Percentiles rank a stretch among this genome's conserved stretches.
Conservation (phyloP, 2,797 vertebrate species). For the Florisuga fusca region DNA sequence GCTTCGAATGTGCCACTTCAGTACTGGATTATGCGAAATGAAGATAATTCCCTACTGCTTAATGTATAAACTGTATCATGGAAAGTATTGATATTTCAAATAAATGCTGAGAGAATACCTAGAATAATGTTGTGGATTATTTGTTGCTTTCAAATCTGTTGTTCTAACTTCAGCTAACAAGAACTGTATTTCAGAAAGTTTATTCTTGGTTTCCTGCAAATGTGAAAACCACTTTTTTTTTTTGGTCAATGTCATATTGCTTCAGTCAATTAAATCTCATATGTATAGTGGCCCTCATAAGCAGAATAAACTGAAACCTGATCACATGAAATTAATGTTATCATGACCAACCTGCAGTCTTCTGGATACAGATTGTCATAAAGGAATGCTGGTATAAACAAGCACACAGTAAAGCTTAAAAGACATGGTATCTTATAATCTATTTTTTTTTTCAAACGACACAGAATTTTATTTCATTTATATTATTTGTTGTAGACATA, state of each 20-base stretch:
- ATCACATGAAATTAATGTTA: neutral
- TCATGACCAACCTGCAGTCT: neutral
- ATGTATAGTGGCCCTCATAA: neutral
- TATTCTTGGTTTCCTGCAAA: neutral
- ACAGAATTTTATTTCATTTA: neutral
- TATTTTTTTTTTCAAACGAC: neutral
- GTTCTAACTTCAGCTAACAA: neutral
- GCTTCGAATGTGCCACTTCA: slow-evolving; percentile 79
- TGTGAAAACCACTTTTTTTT: neutral
- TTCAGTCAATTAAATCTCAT: neutral
- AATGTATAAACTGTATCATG: slow-evolving; percentile 76
- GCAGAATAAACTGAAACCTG: neutral
- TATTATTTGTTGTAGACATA: neutral
- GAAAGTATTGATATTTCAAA: slow-evolving; percentile 82
- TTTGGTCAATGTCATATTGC: neutral
- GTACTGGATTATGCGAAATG: slow-evolving; percentile 77
- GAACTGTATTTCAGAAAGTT: neutral
- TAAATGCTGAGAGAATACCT: slow-evolving; percentile 80
- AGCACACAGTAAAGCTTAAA: neutral
- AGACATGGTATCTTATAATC: neutral
- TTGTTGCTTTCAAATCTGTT: neutral
- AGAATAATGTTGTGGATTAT: slow-evolving; percentile 17
- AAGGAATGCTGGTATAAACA: neutral
- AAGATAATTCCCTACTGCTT: slow-evolving; percentile 81
- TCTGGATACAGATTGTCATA: neutral